These are phyloP conservation scores for Heliconius charithonia DNA, from an alignment of 2,888 invertebrate species.

Conservation along the genomic window DNA sequence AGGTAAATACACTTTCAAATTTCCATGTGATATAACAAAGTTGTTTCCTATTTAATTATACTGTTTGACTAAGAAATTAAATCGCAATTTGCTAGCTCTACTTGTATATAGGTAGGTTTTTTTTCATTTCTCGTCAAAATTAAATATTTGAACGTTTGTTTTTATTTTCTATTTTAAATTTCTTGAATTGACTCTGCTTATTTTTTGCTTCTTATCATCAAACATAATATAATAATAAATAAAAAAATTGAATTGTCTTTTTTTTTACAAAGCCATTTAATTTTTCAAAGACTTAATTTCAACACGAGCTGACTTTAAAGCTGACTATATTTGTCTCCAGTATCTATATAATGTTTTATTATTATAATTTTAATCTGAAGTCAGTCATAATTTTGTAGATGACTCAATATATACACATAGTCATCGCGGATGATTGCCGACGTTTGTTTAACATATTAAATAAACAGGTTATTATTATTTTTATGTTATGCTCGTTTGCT, in stretches of 20 bases:
- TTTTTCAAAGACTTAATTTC: neutral
- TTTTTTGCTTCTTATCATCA: neutral
- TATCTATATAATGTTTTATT: neutral
- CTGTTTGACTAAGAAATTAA: neutral
- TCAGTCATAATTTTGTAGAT: conserved; percentile 44
- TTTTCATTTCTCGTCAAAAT: neutral
- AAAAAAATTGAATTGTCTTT: neutral
- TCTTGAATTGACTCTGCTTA: neutral
- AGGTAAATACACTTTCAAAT: conserved; percentile 16
- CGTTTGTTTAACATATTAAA: conserved; percentile 36
- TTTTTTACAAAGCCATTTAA: no score
- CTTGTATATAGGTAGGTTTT: neutral
- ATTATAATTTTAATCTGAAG: conserved; percentile 1
- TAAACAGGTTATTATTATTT: conserved; percentile 37
- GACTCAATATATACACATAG: conserved; percentile 38
- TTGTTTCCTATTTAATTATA: neutral
- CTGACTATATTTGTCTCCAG: neutral
- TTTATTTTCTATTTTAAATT: neutral
- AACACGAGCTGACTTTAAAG: neutral
- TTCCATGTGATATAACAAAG: neutral
- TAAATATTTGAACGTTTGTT: neutral
- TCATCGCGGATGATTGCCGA: conserved; percentile 35
- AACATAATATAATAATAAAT: neutral
- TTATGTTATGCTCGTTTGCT: neutral
- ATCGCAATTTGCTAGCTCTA: no score